Percentiles rank a stretch among this genome's conserved stretches.
These are phyloP conservation scores for Gymnocheta viridis DNA, from an alignment of 2,888 invertebrate genomes.

Conservation along the genomic window DNA sequence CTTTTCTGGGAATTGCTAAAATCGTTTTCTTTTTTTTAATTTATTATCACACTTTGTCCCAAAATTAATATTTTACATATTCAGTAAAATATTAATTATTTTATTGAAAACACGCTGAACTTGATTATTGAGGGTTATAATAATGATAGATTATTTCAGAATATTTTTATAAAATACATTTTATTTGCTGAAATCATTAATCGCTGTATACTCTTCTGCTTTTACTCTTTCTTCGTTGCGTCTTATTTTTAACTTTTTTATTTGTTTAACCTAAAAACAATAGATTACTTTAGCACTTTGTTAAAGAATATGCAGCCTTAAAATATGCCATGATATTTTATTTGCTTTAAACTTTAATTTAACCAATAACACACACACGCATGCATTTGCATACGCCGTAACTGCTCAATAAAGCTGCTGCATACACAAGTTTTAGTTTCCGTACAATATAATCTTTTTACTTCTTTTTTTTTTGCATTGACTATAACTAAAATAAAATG, in stretches of 20 bases:
- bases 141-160: too few species aligned
- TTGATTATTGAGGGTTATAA: too few species aligned
- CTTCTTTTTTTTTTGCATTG: constrained; percentile 50
- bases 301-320: constrained; percentile 40
- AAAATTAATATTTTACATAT: too few species aligned
- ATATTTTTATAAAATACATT: too few species aligned
- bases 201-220: too few species aligned
- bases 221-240: too few species aligned
- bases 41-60: too few species aligned
- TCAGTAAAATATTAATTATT: too few species aligned
- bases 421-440: not conserved
- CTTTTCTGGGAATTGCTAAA: too few species aligned
- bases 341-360: constrained; percentile 50
- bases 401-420: not conserved
- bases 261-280: not conserved
- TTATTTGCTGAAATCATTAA: too few species aligned
- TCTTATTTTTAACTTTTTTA: not conserved
- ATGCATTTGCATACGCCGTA: not conserved
- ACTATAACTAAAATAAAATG: constrained; percentile 37
- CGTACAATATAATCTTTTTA: not conserved
- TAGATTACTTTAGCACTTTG: not conserved
- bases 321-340: constrained; percentile 46
- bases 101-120: too few species aligned
- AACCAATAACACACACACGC: constrained; percentile 27
- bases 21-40: too few species aligned